Base-by-base conservation (phyloP, 2,797 vertebrate genomes). In the Gobionotothen gibberifrons region DNA sequence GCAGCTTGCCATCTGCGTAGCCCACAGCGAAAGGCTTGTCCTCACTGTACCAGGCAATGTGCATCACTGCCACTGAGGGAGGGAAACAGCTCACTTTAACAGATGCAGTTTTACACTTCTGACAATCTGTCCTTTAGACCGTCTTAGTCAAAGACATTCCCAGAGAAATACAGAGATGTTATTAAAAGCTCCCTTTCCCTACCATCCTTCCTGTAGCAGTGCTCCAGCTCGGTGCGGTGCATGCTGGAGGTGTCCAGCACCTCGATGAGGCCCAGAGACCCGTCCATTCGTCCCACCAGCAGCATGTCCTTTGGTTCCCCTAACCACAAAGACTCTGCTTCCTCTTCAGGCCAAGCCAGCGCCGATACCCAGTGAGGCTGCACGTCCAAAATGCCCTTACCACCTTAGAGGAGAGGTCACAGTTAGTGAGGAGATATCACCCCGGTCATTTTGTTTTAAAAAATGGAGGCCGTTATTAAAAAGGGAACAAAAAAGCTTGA, bases 341-440 rank as follows among this genome's bases (percentile, higher is more conserved):
- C 95, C 70, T 97, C 95, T 79, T 97, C 95, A 0, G 98, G 95
- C 97, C 97, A 99, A 2, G 96, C 90, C 55, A 99, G 83, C 8
- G 97, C 96, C 10, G 98, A 99, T 5, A 99, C 97, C 97, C 97
- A 99, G 77, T 99, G 96, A 72, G 98, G 97, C 87, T 99, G 98
- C 75, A 95, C 84, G 69, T 97, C 98, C 83, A 99, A 78, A 12
- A 97, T 93, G 36, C 96, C 97, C 81, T 96, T 98, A 64, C 97
- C 98, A 60, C 97, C 98, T 99, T 77, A 32, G 39, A 54, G 1
- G 19, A 26, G 14, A 42, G 17, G 10, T 10, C 21, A 15, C 9
- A 19, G 21, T 49, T 32, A 48, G 53, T 0, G 21, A 7, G 5
- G 21, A 26, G n/a, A 8, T 5, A 15, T 52, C 29, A 19, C 32